These are phyloP conservation scores for Euplagia quadripunctaria DNA, from an alignment of 2,888 invertebrate genomes.

Conservation along the genomic window DNA sequence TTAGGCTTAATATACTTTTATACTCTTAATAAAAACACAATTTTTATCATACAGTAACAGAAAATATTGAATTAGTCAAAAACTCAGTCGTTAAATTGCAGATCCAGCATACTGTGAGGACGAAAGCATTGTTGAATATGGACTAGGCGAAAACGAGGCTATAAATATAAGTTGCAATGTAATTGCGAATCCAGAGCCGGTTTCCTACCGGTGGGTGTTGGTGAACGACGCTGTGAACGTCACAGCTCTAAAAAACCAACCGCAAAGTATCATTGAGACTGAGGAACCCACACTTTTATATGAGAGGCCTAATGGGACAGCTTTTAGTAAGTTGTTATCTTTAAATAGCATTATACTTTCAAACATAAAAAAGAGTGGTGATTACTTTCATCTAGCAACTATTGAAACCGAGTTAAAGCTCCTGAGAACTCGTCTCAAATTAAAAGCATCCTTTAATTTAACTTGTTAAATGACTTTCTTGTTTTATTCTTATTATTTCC, in stretches of 20 bases:
- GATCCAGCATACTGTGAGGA: conserved; percentile 78
- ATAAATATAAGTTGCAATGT: conserved; percentile 78
- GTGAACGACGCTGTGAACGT: conserved; percentile 66
- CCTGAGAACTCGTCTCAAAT: not conserved
- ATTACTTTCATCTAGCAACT: not conserved
- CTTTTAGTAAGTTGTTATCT: conserved; percentile 64
- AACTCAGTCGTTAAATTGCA: conserved; percentile 41
- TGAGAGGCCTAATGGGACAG: conserved; percentile 70
- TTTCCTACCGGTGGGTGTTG: conserved; percentile 73
- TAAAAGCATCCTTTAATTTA: no score
- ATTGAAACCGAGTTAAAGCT: not conserved
- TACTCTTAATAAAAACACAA: no score
- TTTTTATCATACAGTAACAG: no score
- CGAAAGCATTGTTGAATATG: conserved; percentile 67
- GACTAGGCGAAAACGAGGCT: conserved; percentile 70
- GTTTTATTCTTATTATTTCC: no score
- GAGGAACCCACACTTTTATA: conserved; percentile 65
- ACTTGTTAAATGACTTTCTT: no score
- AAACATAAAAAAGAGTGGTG: not conserved
- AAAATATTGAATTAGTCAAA: no score
- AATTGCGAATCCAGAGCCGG: conserved; percentile 69
- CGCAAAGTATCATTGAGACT: conserved; percentile 63
- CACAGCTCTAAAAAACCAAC: conserved; percentile 56
- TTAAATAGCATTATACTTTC: not conserved
- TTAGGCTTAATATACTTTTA: no score